Conservation (phyloP, 2,888 invertebrate species). For the Cryptocephalus primarius region DNA sequence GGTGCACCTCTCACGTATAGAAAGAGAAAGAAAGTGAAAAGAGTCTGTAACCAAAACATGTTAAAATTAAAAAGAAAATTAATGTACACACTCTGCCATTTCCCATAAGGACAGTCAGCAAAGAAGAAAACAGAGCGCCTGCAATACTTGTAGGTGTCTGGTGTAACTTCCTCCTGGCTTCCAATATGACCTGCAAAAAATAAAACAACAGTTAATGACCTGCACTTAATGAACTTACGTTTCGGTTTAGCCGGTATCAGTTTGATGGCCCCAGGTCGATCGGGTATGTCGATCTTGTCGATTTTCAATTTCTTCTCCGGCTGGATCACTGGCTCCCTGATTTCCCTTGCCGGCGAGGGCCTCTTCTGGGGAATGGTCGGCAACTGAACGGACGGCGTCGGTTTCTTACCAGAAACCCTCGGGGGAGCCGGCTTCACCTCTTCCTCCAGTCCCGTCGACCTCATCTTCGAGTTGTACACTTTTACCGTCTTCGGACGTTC, state of each 20-base stretch:
- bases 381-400: slow-evolving; percentile 38
- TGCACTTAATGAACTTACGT: slow-evolving; percentile 58
- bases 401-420: slow-evolving; percentile 43
- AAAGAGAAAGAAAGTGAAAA: background rate
- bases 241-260: slow-evolving; percentile 79
- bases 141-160: slow-evolving; percentile 6
- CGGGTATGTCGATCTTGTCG: slow-evolving; percentile 38
- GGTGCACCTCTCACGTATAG: too few relatives aligned
- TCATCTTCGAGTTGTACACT: slow-evolving; percentile 81
- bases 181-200: slow-evolving; percentile 22
- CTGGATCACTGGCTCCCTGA: slow-evolving; percentile 34
- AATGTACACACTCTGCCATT: slow-evolving; percentile 14
- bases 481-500: slow-evolving; percentile 82
- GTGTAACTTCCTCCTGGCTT: slow-evolving; percentile 14
- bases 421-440: slow-evolving; percentile 80
- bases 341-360: slow-evolving; percentile 30
- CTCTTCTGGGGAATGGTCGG: slow-evolving; percentile 32
- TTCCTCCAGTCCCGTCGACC: slow-evolving; percentile 83
- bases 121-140: slow-evolving; percentile 18
- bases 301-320: slow-evolving; percentile 73
- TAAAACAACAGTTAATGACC: slow-evolving; percentile 21
- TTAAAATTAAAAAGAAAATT: slow-evolving; percentile 11
- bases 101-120: slow-evolving; percentile 16
- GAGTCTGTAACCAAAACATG: slow-evolving; percentile 5
- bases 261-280: slow-evolving; percentile 74